phyloP scores from a whole-genome alignment of 2,797 vertebrate genomes.

The Amazona finschi region DNA sequence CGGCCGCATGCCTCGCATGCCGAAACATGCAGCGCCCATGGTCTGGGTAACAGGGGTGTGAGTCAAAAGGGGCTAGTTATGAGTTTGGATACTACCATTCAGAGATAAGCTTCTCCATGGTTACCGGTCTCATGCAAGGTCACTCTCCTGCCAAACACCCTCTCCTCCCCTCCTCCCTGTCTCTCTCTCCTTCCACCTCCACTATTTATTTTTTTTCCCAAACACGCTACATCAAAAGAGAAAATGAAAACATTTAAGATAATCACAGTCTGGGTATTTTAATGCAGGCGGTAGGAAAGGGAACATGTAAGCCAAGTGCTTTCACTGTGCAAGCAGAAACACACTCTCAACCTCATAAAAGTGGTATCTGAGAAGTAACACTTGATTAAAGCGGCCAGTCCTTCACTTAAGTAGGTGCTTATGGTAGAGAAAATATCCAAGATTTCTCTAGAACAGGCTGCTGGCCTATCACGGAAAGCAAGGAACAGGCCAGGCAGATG shows the following conservation, averaged over 20 bases:
- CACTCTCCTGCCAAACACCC: conserved; percentile 38
- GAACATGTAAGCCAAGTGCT: conserved; percentile 36
- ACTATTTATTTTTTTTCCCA: background rate
- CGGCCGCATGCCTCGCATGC: conserved; percentile 15
- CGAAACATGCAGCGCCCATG: background rate
- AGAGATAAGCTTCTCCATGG: conserved; percentile 64
- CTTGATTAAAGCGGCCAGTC: conserved; percentile 62
- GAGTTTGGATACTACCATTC: conserved; percentile 37
- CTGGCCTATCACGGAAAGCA: background rate
- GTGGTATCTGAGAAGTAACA: conserved; percentile 51
- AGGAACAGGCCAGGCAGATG: background rate
- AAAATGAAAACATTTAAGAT: conserved; percentile 55
- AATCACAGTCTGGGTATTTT: conserved; percentile 64
- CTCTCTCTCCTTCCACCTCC: background rate
- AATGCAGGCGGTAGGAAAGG: conserved; percentile 51
- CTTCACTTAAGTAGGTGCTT: conserved; percentile 57
- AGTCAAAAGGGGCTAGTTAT: conserved; percentile 7
- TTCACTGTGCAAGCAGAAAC: conserved; percentile 28
- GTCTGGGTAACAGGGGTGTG: background rate
- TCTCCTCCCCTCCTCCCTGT: background rate
- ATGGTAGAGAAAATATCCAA: conserved; percentile 39
- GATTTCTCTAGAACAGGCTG: conserved; percentile 5
- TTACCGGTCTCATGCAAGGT: conserved; percentile 33
- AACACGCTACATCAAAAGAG: conserved; percentile 63
- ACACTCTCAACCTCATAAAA: conserved; percentile 38